Percentiles rank a stretch among this genome's conserved stretches.
These are phyloP conservation scores for Callimorpha dominula DNA, from an alignment of 2,888 invertebrate genomes.

Conservation along the genomic window DNA sequence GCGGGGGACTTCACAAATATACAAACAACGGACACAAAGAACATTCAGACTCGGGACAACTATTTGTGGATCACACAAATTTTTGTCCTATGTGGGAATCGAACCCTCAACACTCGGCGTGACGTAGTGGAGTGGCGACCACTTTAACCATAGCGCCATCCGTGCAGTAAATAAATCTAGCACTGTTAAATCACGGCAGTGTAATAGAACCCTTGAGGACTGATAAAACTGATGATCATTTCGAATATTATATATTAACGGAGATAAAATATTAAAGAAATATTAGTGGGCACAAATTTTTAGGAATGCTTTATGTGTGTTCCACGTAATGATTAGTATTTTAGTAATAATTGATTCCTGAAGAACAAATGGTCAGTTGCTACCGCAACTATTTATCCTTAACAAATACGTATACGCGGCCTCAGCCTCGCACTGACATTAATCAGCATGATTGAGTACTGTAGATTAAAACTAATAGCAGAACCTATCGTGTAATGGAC, in stretches of 20 bases:
- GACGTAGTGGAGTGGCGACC: too few species aligned
- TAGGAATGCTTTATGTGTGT: not conserved
- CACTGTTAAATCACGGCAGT: too few species aligned
- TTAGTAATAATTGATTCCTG: not conserved
- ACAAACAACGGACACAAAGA: too few species aligned
- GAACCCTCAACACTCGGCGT: too few species aligned
- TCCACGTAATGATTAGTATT: not conserved
- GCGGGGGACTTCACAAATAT: too few species aligned
- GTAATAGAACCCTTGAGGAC: too few species aligned
- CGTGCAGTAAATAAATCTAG: too few species aligned
- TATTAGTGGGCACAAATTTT: not conserved
- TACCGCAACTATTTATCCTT: not conserved
- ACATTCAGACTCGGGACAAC: too few species aligned
- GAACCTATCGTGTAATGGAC: not conserved
- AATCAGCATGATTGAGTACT: not conserved
- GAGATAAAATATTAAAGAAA: not conserved
- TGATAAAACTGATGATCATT: too few species aligned
- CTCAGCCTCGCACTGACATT: slow-evolving; percentile 11
- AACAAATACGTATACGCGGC: not conserved
- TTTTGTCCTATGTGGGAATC: too few species aligned
- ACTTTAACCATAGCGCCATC: too few species aligned
- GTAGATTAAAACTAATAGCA: not conserved
- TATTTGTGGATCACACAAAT: too few species aligned
- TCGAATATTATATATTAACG: not conserved
- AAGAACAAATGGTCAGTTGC: not conserved